Percentiles rank a stretch among this genome's conserved stretches.
phyloP scores from a whole-genome alignment of 2,113 vertebrate species.

The Chloropsis hardwickii region DNA sequence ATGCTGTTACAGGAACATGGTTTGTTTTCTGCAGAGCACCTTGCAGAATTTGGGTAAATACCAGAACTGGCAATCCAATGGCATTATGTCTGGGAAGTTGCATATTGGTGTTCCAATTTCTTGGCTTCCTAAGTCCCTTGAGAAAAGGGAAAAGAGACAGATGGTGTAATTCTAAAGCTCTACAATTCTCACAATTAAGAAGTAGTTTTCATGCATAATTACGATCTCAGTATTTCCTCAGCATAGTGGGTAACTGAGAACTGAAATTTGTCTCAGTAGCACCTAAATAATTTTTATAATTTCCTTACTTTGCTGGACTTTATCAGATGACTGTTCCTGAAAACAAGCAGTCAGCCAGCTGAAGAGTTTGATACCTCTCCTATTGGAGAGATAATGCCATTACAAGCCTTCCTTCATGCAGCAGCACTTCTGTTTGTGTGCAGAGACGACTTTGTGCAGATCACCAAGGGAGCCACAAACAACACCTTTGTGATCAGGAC shows the following conservation, averaged over 20 bases:
- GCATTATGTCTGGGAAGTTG: background rate
- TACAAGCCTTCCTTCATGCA: background rate
- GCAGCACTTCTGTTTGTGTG: background rate
- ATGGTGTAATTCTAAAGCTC: background rate
- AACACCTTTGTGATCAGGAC: conserved; percentile 81
- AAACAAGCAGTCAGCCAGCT: background rate
- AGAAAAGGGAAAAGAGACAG: background rate
- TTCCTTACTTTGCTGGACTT: background rate
- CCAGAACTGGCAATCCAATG: background rate
- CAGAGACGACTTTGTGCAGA: conserved; percentile 92
- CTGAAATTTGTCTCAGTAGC: background rate
- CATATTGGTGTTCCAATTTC: background rate
- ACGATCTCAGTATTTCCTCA: background rate
- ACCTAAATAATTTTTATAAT: background rate
- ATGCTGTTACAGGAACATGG: background rate
- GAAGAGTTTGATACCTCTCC: background rate
- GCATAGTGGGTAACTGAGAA: background rate
- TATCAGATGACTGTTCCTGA: background rate
- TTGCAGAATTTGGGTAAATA: background rate
- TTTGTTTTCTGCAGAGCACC: background rate
- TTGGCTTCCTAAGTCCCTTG: background rate
- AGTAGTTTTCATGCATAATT: background rate
- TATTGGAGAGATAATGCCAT: background rate
- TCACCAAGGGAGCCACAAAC: conserved; percentile 83
- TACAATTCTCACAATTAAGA: background rate